Conservation (phyloP, 2,113 vertebrate genomes). For the Crotalus tigris region DNA sequence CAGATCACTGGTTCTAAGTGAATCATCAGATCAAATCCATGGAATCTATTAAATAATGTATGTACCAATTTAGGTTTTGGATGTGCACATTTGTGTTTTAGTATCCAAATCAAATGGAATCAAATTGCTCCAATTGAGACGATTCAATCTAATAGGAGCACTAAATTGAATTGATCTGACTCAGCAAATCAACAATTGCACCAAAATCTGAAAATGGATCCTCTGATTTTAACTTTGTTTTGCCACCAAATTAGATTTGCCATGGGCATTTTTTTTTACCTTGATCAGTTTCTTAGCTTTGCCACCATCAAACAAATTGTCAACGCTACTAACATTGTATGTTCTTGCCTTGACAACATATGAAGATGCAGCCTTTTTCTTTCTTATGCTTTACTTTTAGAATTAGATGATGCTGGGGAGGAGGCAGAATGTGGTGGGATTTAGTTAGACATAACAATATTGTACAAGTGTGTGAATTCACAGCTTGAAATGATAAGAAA, state of each 20-base stretch:
- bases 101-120: background rate
- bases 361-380: too few relatives aligned
- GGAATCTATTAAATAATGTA: background rate
- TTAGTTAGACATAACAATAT: too few relatives aligned
- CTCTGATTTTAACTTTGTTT: background rate
- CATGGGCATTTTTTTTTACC: background rate
- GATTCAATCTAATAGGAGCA: background rate
- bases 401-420: too few relatives aligned
- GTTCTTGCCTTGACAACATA: too few relatives aligned
- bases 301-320: background rate
- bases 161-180: background rate
- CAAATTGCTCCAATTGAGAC: background rate
- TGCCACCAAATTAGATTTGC: background rate
- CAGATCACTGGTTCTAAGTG: background rate
- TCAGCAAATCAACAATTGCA: background rate
- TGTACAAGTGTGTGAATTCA: too few relatives aligned
- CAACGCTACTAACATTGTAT: too few relatives aligned
- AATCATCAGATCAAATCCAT: background rate
- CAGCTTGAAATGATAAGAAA: too few relatives aligned
- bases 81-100: background rate
- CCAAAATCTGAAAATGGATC: too few relatives aligned
- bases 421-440: too few relatives aligned
- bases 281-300: background rate
- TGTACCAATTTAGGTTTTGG: background rate
- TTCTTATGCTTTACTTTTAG: too few relatives aligned